Base-by-base conservation (phyloP, 53 echinoderm and acorn worm species). In the Holothuria leucospilota region DNA sequence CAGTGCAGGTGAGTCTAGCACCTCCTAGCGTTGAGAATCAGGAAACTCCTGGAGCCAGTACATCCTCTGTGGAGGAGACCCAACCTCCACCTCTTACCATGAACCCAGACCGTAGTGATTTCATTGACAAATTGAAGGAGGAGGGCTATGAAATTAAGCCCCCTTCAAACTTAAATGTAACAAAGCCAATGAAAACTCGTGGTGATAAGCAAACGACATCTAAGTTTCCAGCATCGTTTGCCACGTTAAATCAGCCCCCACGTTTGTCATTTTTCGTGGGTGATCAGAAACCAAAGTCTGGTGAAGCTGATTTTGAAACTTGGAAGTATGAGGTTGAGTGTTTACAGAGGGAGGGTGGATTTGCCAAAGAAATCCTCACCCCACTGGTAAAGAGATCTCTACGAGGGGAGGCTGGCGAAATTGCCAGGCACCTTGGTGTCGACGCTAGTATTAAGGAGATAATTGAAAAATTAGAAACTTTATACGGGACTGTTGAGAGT, bases 251-350 rank as follows among this genome's bases (percentile, higher is more conserved):
- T 24, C 51, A 74, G 46, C 88, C 71, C 12, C 29, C 82, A 20
- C 39, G 51, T 42, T 46, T 88, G 3, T 72, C 82, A 4, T 40
- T 42, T 13, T 51, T 74, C 39, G 73, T 62, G 20, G 89, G 89
- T 4, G 85, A 85, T 16, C 53, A 77, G 8, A 89, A 82, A 23
- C 89, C 85, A 4, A 89, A 89, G 18, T 58, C 66, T 3, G 85
- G 85, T 5, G 86, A 86, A 29, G 58, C 60, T 2, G 68, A 26
- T 20, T 90, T 81, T 71, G 90, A 90, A 39, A 16, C 70, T 11
- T 90, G 86, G 86, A 53, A 62, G 71, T 68, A 80, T 26, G 90
- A 90, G 41, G 81, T 90, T 0, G 38, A 61, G 59, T 90, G 90
- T 23, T 29, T 80, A 4, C 59, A 30, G 5, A 56, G 1, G 81